Evolutionary conservation across 2,888 invertebrate genomes (phyloP), one percentile per base, ranked within the genome.

Genomic region (Xanthorhoe designata): DNA sequence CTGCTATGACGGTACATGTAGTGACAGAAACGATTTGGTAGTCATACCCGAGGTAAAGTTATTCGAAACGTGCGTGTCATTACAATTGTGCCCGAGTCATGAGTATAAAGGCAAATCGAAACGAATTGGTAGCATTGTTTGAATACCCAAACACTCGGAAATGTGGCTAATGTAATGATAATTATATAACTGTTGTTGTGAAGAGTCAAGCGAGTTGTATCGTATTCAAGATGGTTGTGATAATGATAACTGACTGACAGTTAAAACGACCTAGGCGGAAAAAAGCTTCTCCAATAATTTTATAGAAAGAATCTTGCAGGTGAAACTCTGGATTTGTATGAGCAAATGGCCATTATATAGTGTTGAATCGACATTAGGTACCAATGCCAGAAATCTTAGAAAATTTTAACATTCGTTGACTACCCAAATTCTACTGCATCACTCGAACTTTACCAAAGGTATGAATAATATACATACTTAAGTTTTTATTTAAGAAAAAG

Each of bases 21-120:
- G 32, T 32, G 32, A 32, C 38, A 47, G 15, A 47, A 47, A 47
- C n/a, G 45, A 47, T 47, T 17, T 15, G 45, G 24, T 24, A 24
- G 42, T 17, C 47, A 47, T 17, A 13, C 47, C 47, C 42, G 1
- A 47, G 38, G 47, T 59, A 61, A n/a, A 70, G 68, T 74, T 75
- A 79, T 77, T 75, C 77, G 75, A 78, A 80, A 71, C 75, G 74
- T 76, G 87, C 79, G 75, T 80, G 76, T 79, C 77, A 86, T 86
- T 85, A 78, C 75, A 80, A 83, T n/a, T 80, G 42, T 45, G 8
- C n/a, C 35, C 38, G 17, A 15, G 75, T 77, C 78, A n/a, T n/a
- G n/a, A n/a, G n/a, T n/a, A n/a, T 76, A 76, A 74, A 78, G 74
- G 73, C 73, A 80, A 84, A 86, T 85, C 79, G 76, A 73, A 87